Evolutionary conservation across 2,113 vertebrate species (phyloP).

Genomic region (Chaetodon auriga): DNA sequence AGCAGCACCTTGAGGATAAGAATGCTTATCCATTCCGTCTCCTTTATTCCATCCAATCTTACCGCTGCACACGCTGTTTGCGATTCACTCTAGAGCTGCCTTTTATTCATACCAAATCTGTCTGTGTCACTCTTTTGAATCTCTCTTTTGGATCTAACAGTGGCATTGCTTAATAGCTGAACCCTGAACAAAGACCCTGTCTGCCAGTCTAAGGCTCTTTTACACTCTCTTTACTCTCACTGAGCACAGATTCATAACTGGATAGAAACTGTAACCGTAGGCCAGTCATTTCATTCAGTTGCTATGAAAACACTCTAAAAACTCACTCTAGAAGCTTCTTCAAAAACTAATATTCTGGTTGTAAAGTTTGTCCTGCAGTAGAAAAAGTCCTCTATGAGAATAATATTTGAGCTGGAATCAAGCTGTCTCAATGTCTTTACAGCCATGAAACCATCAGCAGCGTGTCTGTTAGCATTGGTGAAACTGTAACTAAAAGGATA

Average conservation of each 20-base stretch:
- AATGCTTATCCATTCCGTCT: constrained; percentile 48
- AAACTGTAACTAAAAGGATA: constrained; percentile 66
- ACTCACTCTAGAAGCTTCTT: background rate
- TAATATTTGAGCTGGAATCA: constrained; percentile 16
- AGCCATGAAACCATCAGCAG: constrained; percentile 52
- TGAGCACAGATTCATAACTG: constrained; percentile 25
- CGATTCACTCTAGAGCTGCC: constrained; percentile 41
- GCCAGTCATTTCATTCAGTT: constrained; percentile 20
- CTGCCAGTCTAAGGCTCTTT: constrained; percentile 42
- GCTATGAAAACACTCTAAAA: background rate
- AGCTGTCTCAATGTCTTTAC: constrained; percentile 22
- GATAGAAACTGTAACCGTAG: constrained; percentile 2
- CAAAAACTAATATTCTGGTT: background rate
- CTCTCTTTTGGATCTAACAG: constrained; percentile 46
- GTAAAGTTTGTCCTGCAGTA: background rate
- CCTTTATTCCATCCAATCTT: constrained; percentile 57
- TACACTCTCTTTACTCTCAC: constrained; percentile 26
- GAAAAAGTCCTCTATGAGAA: background rate
- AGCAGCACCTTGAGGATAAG: constrained; percentile 51
- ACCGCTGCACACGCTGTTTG: constrained; percentile 54
- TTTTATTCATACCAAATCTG: constrained; percentile 65
- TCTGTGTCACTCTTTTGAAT: constrained; percentile 64
- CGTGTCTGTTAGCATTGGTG: constrained; percentile 22
- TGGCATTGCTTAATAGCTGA: constrained; percentile 54
- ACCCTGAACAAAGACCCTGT: constrained; percentile 54